A percentile compares a stretch with the other conserved stretches of the same genome.
Evolutionary conservation across 2,797 vertebrate species (phyloP).

Genomic region (Octomys mimax): DNA sequence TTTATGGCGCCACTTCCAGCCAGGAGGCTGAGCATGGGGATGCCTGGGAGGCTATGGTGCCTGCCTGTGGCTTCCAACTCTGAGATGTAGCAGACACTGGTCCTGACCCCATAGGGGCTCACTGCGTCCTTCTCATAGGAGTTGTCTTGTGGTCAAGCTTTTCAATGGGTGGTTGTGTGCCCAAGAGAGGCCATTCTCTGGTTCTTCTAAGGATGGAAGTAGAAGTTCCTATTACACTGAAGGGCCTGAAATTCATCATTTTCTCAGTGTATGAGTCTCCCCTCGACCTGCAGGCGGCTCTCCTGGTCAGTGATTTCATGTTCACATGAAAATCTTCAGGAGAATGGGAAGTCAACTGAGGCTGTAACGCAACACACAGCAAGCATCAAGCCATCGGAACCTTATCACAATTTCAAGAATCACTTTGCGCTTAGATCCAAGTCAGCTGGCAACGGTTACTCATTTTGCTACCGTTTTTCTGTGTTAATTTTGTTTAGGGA

Average conservation of each 20-base stretch:
- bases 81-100: too few species aligned
- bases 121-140: rapidly evolving
- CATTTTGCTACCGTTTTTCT: neutral
- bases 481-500: neutral
- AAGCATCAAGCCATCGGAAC: neutral
- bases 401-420: neutral
- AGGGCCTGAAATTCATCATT: neutral
- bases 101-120: neutral
- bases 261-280: neutral
- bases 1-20: neutral
- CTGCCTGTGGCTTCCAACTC: neutral
- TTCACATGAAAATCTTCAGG: neutral
- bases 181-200: neutral
- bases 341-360: neutral
- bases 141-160: neutral
- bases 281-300: neutral
- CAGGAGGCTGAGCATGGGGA: neutral
- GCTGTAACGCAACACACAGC: neutral
- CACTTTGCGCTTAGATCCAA: neutral
- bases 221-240: neutral
- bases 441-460: neutral
- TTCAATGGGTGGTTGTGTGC: rapidly evolving
- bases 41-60: neutral
- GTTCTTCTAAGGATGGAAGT: neutral
- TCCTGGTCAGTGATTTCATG: neutral